These are phyloP conservation scores for Anguilla pacifica DNA, from an alignment of 2,797 vertebrate genomes.

Conservation along the genomic window DNA sequence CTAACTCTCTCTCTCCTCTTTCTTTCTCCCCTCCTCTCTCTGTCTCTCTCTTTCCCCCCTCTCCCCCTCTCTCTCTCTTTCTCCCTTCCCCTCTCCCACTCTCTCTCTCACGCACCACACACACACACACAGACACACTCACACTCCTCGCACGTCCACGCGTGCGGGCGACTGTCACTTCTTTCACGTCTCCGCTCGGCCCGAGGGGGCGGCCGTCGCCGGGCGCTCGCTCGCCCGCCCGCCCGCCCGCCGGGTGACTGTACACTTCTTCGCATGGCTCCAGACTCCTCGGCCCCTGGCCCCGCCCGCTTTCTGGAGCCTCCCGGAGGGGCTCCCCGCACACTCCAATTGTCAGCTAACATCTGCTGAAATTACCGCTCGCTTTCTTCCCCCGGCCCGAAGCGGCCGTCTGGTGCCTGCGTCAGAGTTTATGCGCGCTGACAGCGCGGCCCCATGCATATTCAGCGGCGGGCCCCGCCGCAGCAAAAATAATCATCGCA, in stretches of 20 bases:
- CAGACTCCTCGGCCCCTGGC: background rate
- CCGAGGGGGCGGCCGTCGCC: background rate
- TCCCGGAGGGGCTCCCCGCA: background rate
- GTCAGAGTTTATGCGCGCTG: constrained; percentile 24
- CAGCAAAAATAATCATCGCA: constrained; percentile 14
- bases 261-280: constrained; percentile 25
- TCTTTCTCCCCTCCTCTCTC: background rate
- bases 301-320: background rate
- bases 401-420: background rate
- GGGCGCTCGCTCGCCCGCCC: no score
- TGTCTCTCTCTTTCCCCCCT: background rate
- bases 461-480: background rate
- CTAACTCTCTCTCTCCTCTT: no score
- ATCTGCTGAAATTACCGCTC: constrained; percentile 49
- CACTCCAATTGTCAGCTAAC: constrained; percentile 35
- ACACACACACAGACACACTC: constrained; percentile 12
- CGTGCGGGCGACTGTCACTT: constrained; percentile 32
- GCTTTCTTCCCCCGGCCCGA: constrained; percentile 8
- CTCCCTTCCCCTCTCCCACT: background rate
- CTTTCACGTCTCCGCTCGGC: constrained; percentile 33
- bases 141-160: constrained; percentile 8
- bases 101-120: background rate
- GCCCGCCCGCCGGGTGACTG: constrained; percentile 32
- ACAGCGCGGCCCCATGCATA: constrained; percentile 24
- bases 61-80: no score